A percentile compares a stretch with the other conserved stretches of the same genome.
phyloP scores from a whole-genome alignment of 64 coral and sea anemone genomes.

The Montipora cactus region DNA sequence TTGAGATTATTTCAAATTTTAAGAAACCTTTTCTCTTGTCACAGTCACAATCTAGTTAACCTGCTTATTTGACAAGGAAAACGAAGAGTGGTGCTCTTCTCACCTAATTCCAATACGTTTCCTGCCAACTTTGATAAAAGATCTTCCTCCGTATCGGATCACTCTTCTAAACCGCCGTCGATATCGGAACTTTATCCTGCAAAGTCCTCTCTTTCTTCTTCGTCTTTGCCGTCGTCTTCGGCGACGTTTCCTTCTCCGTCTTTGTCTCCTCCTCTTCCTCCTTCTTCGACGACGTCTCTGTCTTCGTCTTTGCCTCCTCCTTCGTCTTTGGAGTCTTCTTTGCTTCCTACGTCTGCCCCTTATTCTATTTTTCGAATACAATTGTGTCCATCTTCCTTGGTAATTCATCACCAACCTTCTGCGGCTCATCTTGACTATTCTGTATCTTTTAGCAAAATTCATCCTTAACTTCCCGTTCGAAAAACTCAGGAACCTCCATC shows the following conservation, averaged over 20 bases:
- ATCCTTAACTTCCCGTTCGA: not conserved
- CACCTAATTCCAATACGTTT: not conserved
- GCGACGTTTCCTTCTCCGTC: not conserved
- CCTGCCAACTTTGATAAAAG: not conserved
- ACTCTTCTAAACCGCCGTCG: not conserved
- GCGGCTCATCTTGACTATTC: not conserved
- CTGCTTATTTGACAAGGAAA: no score
- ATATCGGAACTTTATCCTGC: not conserved
- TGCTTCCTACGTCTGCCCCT: not conserved
- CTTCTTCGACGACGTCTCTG: not conserved
- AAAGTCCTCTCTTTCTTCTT: not conserved
- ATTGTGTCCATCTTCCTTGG: not conserved
- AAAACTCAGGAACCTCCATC: not conserved
- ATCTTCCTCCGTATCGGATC: not conserved
- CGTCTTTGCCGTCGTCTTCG: not conserved
- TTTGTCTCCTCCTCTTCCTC: not conserved
- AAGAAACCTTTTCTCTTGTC: no score
- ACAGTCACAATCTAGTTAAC: no score
- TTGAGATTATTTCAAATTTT: no score
- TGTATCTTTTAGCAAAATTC: not conserved
- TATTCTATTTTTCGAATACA: not conserved
- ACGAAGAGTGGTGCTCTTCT: not conserved
- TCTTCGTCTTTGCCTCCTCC: not conserved
- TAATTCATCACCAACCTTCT: not conserved
- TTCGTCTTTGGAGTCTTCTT: not conserved